Evolutionary conservation across 2,797 vertebrate species (phyloP).

Genomic region (Eutrigla gurnardus): DNA sequence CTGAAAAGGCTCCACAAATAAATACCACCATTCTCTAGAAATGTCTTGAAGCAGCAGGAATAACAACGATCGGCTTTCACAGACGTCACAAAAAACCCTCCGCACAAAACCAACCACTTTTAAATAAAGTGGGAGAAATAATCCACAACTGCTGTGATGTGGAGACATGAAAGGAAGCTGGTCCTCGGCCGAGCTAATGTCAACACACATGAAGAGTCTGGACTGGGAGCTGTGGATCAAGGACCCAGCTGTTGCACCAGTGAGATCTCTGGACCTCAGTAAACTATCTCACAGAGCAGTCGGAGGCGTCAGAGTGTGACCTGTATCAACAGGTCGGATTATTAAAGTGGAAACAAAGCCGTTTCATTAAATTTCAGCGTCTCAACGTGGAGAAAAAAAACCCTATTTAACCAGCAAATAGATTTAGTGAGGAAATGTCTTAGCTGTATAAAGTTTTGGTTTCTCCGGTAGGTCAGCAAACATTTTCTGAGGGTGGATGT

Average conservation of each 20-base stretch:
- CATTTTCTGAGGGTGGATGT: neutral
- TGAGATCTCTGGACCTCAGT: slow-evolving; percentile 29
- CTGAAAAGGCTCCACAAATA: neutral
- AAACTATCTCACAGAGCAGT: slow-evolving; percentile 23
- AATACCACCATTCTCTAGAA: neutral
- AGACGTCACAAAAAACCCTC: neutral
- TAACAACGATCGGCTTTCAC: no score
- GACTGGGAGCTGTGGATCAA: slow-evolving; percentile 39
- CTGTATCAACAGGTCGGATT: neutral
- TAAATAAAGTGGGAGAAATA: neutral
- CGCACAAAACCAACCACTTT: neutral
- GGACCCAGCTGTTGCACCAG: slow-evolving; percentile 56
- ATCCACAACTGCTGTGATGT: neutral
- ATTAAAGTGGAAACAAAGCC: neutral
- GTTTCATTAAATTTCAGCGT: no score
- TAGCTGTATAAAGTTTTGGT: neutral
- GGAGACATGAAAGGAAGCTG: slow-evolving; percentile 17
- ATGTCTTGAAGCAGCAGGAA: neutral
- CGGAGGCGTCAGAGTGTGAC: neutral
- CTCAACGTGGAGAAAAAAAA: neutral
- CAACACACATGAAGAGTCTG: slow-evolving; percentile 32
- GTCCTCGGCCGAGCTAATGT: slow-evolving; percentile 28
- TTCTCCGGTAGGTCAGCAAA: neutral
- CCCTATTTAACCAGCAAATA: neutral
- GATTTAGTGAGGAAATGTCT: neutral